A percentile compares a stretch with the other conserved stretches of the same genome.
Conservation (phyloP, 2,797 vertebrate genomes). For the Melanotaenia parkinsoni region DNA sequence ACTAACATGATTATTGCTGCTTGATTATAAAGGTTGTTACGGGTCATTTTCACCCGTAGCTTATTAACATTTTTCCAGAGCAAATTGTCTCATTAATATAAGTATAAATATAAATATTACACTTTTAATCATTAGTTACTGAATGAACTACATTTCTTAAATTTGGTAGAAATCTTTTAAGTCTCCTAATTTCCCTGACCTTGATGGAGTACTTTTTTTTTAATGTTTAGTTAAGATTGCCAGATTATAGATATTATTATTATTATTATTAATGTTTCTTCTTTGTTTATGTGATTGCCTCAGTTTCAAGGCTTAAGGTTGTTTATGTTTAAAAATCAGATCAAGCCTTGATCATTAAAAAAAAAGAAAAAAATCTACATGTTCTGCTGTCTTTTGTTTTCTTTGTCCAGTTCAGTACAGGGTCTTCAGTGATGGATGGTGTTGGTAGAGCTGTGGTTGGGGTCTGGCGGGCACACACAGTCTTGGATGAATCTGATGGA, state of each 20-base stretch:
- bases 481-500: constrained; percentile 83
- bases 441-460: constrained; percentile 75
- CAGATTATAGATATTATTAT: background rate
- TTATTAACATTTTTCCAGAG: background rate
- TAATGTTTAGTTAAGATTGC: background rate
- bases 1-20: constrained; percentile 12
- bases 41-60: constrained; percentile 1
- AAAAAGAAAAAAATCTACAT: background rate
- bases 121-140: background rate
- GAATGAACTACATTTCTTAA: background rate
- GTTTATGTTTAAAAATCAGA: background rate
- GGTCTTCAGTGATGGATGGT: constrained; percentile 80
- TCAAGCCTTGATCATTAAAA: background rate
- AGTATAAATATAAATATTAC: too few relatives aligned
- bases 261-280: background rate
- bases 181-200: too few relatives aligned
- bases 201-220: too few relatives aligned
- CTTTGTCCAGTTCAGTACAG: constrained; percentile 25
- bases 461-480: constrained; percentile 84
- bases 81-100: background rate
- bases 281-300: background rate
- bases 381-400: background rate
- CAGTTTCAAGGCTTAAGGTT: too few relatives aligned
- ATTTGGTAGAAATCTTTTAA: background rate
- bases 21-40: background rate